These are phyloP conservation scores for Felis chaus DNA, from an alignment of 2,113 vertebrate species.

Conservation along the genomic window DNA sequence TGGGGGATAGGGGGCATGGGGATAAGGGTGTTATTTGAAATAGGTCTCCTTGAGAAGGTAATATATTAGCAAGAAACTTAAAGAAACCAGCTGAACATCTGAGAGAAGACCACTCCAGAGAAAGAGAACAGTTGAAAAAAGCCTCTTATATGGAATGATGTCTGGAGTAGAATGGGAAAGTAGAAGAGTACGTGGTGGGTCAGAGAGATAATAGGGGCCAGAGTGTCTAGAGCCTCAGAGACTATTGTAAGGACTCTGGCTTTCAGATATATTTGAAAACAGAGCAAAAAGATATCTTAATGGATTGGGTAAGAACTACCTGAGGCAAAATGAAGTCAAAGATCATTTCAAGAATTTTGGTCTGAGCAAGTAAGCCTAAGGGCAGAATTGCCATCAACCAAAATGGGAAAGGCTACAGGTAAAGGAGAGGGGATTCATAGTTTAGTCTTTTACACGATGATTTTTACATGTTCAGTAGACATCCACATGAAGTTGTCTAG, in stretches of 20 bases:
- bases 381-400: background rate
- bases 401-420: background rate
- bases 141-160: background rate
- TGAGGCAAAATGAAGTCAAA: background rate
- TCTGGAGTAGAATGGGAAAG: background rate
- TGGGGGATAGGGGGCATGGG: too few species aligned
- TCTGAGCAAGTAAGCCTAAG: background rate
- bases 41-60: background rate
- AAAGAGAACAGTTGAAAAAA: background rate
- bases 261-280: background rate
- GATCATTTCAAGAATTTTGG: background rate
- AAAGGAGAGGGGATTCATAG: background rate
- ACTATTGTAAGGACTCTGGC: background rate
- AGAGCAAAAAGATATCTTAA: background rate
- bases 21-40: background rate
- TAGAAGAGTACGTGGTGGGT: background rate
- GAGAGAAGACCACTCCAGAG: background rate
- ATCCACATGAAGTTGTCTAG: background rate
- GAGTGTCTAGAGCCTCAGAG: background rate
- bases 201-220: background rate
- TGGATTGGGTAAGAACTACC: background rate
- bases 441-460: background rate
- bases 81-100: background rate
- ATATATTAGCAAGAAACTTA: background rate
- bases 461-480: background rate